These are phyloP conservation scores for Musca vetustissima DNA, from an alignment of 1,140 invertebrate genomes.

Conservation along the genomic window DNA sequence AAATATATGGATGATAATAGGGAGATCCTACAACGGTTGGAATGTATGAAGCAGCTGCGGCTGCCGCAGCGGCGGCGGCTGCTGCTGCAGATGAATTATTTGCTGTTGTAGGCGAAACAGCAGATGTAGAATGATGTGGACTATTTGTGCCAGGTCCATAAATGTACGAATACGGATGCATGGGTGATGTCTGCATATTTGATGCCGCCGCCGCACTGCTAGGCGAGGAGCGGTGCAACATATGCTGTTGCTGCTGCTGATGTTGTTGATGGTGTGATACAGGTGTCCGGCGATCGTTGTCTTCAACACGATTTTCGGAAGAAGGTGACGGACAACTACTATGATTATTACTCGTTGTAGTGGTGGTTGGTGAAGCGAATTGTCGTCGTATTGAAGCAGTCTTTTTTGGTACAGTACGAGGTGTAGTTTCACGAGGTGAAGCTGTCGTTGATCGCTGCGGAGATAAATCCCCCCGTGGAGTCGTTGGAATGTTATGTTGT, in stretches of 20 bases:
- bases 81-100: constrained; percentile 38
- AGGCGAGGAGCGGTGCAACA: constrained; percentile 40
- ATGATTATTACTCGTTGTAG: constrained; percentile 34
- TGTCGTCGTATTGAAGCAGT: constrained; percentile 54
- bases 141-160: constrained; percentile 35
- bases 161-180: constrained; percentile 48
- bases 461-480: constrained; percentile 29
- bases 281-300: constrained; percentile 25
- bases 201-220: not conserved
- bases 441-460: constrained; percentile 41
- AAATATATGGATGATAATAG: constrained; percentile 56
- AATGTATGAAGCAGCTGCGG: constrained; percentile 50
- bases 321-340: constrained; percentile 39
- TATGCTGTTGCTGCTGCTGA: constrained; percentile 25
- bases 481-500: constrained; percentile 20
- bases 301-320: constrained; percentile 24
- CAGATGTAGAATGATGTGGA: constrained; percentile 20
- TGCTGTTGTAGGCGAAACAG: constrained; percentile 28
- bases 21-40: constrained; percentile 44
- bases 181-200: constrained; percentile 34
- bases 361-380: constrained; percentile 50
- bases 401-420: constrained; percentile 55
- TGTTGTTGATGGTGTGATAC: constrained; percentile 7
- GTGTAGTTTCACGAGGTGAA: constrained; percentile 43
- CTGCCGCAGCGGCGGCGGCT: constrained; percentile 35